These are phyloP conservation scores for Eonycteris spelaea DNA, from an alignment of 2,113 vertebrate species.

Conservation along the genomic window DNA sequence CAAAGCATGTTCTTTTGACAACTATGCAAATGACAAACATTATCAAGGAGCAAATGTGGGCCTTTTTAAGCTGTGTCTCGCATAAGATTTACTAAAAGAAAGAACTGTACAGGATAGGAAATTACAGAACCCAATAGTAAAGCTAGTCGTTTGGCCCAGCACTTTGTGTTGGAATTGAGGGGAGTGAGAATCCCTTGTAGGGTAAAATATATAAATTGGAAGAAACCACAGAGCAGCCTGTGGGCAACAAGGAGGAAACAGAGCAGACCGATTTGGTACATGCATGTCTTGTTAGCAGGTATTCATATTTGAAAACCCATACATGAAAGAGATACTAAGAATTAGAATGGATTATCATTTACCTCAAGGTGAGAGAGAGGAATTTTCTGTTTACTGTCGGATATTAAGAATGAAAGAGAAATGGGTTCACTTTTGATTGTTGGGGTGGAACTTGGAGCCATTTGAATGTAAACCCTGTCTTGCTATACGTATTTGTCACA, in stretches of 20 bases:
- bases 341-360: not conserved
- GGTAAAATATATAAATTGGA: not conserved
- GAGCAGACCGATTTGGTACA: not conserved
- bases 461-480: not conserved
- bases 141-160: not conserved
- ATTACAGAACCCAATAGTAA: not conserved
- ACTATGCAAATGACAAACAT: not conserved
- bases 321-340: not conserved
- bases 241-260: not conserved
- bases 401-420: slow-evolving; percentile 21
- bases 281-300: not conserved
- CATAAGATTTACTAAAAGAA: slow-evolving; percentile 15
- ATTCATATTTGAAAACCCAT: not conserved
- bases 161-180: not conserved
- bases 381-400: not conserved
- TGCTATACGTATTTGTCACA: not conserved
- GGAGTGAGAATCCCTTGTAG: not conserved
- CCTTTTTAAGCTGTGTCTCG: not conserved
- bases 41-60: not conserved
- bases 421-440: not conserved
- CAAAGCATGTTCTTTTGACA: not conserved
- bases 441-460: not conserved
- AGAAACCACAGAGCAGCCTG: not conserved
- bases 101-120: not conserved
- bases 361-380: not conserved